phyloP scores from a whole-genome alignment of 2,888 invertebrate genomes.

The Drosophila parthenogenetica region DNA sequence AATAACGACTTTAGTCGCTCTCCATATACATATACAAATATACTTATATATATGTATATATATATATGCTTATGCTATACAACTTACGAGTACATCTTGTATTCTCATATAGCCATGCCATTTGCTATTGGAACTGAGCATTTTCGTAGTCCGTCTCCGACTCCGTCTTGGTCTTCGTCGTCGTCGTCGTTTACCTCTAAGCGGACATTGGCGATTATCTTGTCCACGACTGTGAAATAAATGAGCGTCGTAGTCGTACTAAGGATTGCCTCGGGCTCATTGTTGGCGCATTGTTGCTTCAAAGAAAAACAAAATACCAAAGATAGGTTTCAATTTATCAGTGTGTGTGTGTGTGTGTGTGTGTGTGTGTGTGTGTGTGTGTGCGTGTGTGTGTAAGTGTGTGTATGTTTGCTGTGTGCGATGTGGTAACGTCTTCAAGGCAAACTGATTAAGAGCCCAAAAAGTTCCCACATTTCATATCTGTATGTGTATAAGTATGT shows the following conservation, averaged over 20 bases:
- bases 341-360: constrained; percentile 38
- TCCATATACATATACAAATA: constrained; percentile 10
- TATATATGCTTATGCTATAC: neutral
- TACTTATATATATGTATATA: neutral
- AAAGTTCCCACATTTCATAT: constrained; percentile 66
- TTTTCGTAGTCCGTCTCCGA: constrained; percentile 27
- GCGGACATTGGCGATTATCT: constrained; percentile 81
- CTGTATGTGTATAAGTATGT: constrained; percentile 33
- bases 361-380: constrained; percentile 37
- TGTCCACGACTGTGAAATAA: constrained; percentile 81
- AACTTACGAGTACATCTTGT: constrained; percentile 5
- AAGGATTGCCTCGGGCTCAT: constrained; percentile 64
- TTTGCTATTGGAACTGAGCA: constrained; percentile 52
- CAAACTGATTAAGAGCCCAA: constrained; percentile 69
- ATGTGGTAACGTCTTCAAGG: constrained; percentile 60
- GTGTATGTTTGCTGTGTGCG: constrained; percentile 48
- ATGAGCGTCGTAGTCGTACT: constrained; percentile 79
- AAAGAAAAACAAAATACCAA: constrained; percentile 69
- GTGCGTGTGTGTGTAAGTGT: constrained; percentile 31
- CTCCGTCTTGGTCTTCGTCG: constrained; percentile 26
- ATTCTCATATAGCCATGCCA: constrained; percentile 19
- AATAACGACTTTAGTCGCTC: constrained; percentile 42
- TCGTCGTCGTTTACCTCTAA: constrained; percentile 66
- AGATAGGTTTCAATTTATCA: constrained; percentile 71
- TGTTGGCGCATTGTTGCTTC: constrained; percentile 78